phyloP scores from a whole-genome alignment of 2,797 vertebrate species.

The Onychomys torridus region DNA sequence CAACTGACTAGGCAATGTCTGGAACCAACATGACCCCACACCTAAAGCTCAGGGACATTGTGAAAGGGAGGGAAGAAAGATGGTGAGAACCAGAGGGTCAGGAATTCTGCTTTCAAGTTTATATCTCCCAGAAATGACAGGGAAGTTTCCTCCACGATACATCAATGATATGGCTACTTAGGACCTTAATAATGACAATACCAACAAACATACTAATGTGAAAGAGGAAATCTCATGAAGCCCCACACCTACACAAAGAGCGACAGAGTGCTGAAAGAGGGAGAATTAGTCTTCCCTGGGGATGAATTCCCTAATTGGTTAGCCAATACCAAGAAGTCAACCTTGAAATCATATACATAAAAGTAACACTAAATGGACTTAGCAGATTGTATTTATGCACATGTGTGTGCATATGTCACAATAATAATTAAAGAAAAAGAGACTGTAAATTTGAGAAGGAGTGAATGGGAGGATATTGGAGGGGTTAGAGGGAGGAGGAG shows the following conservation, averaged over 20 bases:
- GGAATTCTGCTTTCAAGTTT: neutral
- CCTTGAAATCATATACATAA: neutral
- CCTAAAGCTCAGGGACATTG: neutral
- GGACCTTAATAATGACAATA: neutral
- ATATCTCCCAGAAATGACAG: neutral
- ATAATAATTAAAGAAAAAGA: neutral
- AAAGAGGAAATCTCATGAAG: neutral
- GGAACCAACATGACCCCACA: neutral
- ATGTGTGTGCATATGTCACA: neutral
- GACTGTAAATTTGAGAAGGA: neutral
- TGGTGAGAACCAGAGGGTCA: neutral
- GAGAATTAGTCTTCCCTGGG: neutral
- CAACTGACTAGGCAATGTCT: neutral
- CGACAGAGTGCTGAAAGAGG: neutral
- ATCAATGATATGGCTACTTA: neutral
- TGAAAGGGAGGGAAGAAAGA: neutral
- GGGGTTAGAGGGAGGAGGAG: neutral
- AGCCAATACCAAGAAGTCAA: neutral
- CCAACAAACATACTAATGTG: neutral
- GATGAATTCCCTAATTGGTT: neutral
- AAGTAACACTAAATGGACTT: neutral
- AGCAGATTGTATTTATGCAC: neutral
- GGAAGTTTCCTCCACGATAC: neutral
- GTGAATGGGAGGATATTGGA: neutral
- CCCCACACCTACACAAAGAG: neutral